Base-by-base conservation (phyloP, 2,797 vertebrate genomes). In the Phrynocephalus vlangalii region DNA sequence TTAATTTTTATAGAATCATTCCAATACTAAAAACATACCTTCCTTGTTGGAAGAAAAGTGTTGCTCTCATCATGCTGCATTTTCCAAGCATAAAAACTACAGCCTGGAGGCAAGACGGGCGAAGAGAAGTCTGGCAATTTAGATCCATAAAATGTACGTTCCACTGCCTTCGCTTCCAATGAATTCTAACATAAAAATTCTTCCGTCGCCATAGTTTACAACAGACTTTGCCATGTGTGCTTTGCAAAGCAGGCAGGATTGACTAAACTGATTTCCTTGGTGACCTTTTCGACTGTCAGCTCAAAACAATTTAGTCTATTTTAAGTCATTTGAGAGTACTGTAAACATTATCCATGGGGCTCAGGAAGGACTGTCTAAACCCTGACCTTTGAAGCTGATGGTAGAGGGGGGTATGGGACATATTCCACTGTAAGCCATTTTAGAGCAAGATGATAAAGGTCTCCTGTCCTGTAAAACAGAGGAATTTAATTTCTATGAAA, bases 291-390 rank as follows among this genome's bases (percentile, higher is more conserved):
- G 91, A 93, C 89, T 94, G 90, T 94, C 87, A 60, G 88, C 85
- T 96, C 91, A 93, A 94, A 96, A 96, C 94, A 96, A 95, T 95
- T 96, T 95, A 95, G 94, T 96, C 90, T 91, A 94, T 93, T 96
- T 97, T 94, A 94, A 96, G 92, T 95, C 94, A 96, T 96, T 94
- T 95, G 94, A 97, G 95, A 96, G 93, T 83, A 91, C 82, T 91
- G 91, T 95, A 96, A 96, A 96, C 94, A 95, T 96, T 93, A 95
- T 94, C 92, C 90, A 93, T 94, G 90, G 92, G 89, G 91, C 90
- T 96, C 90, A 94, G 85, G 88, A 91, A 89, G 93, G 93, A 86
- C 94, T 75, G 56, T 83, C 94, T 95, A 93, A 95, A 91, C 89
- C 90, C 86, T 95, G 95, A 96, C 95, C 96, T 97, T 96, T 96